Base-by-base conservation (phyloP, 2,888 invertebrate genomes). In the Drosophila aldrichi region DNA sequence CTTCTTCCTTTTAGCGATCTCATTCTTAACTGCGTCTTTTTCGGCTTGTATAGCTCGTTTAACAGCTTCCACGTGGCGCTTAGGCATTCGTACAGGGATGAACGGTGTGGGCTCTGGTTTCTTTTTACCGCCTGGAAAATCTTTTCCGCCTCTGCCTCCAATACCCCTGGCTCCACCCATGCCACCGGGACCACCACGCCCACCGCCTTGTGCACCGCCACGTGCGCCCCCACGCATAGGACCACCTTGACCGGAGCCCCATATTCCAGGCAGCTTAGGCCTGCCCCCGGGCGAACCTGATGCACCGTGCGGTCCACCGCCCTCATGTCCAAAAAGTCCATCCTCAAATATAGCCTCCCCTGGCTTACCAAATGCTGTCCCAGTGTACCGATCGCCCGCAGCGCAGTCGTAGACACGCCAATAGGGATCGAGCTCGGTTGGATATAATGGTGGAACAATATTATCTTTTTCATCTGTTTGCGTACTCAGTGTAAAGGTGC, bases 391-490 rank as follows among this genome's bases (percentile, higher is more conserved):
- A 58, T 89, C 88, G 4, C 85, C 86, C 0, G 77, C 78, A 2
- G 88, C 91, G 64, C 91, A 91, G 32, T 91, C 83, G 12, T 85
- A 84, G 34, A 81, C 58, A n/a, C 81, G 81, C 81, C 80, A 84
- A 52, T 87, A 91, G 9, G 87, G 84, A 67, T 71, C 78, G 1
- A 80, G 43, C 1, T 65, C 52, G 5, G 38, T 14, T 8, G 91
- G 89, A 69, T 89, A 87, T 12, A 60, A 43, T 0, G 84, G 81
- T 8, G 46, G 34, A 0, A 79, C 59, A 25, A 65, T 68, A 41
- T 94, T 93, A 88, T 95, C 95, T 0, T 93, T 92, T 9, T 92
- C 91, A 25, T 91, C 85, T 70, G 95, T 96, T 82, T 96, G 96
- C 0, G 95, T 95, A 63, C 95, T 94, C 0, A 94, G 94, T 72